Conservation (phyloP, 2,113 vertebrate genomes). For the Sclerurus mexicanus region DNA sequence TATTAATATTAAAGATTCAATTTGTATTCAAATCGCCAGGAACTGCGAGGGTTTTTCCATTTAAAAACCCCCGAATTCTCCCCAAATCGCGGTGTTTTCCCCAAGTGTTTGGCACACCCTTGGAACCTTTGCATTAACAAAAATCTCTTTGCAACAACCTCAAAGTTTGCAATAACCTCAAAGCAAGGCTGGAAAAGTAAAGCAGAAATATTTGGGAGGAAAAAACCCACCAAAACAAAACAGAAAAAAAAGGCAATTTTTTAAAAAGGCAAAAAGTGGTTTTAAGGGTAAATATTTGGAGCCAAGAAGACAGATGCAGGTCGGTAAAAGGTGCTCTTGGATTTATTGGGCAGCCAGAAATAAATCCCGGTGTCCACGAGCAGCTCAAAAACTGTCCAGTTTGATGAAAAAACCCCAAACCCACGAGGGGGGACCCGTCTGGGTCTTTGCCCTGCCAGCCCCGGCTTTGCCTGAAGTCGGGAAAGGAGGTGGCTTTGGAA, state of each 20-base stretch:
- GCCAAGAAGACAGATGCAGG: background rate
- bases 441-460: background rate
- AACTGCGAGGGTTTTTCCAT: background rate
- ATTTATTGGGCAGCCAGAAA: background rate
- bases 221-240: too few species aligned
- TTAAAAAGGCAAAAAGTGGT: too few species aligned
- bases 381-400: background rate
- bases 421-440: background rate
- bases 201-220: background rate
- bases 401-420: background rate
- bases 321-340: background rate
- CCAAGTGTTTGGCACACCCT: background rate
- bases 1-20: background rate
- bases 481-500: background rate
- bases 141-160: background rate
- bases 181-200: too few species aligned
- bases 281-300: background rate
- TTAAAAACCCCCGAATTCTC: background rate
- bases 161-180: background rate
- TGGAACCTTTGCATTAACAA: background rate
- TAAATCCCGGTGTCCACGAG: background rate
- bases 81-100: background rate
- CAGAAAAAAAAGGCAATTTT: background rate
- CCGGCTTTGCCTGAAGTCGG: background rate
- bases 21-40: background rate